These are phyloP conservation scores for Oreohelix idahoensis DNA, from an alignment of 1,140 invertebrate genomes.

Conservation along the genomic window DNA sequence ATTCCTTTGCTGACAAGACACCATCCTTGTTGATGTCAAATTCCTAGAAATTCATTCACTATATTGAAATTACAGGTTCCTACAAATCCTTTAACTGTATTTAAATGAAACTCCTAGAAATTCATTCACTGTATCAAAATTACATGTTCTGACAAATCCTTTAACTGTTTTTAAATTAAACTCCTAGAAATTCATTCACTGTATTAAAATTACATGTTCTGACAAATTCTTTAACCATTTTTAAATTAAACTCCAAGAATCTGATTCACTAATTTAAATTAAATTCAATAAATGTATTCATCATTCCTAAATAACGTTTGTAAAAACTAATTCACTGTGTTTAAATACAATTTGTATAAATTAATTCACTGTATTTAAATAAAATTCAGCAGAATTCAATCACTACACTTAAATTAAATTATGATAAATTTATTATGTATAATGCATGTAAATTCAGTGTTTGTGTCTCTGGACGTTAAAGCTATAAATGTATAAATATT, in stretches of 20 bases:
- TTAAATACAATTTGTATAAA: too few species aligned
- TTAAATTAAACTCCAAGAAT: slow-evolving; percentile 90
- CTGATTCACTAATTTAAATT: background rate
- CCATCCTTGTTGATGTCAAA: slow-evolving; percentile 97
- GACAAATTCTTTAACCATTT: slow-evolving; percentile 82
- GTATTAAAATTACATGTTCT: background rate
- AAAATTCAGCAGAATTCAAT: too few species aligned
- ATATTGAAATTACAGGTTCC: background rate
- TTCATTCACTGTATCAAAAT: background rate
- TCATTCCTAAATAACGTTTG: slow-evolving; percentile 93
- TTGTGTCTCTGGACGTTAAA: too few species aligned
- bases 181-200: slow-evolving; percentile 77
- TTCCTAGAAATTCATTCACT: slow-evolving; percentile 77
- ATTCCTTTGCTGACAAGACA: slow-evolving; percentile 98
- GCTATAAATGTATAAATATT: too few species aligned
- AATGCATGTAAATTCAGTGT: too few species aligned
- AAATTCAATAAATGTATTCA: slow-evolving; percentile 74
- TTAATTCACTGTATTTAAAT: too few species aligned
- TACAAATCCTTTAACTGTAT: slow-evolving; percentile 82
- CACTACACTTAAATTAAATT: too few species aligned
- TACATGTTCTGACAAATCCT: background rate
- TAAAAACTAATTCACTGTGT: too few species aligned
- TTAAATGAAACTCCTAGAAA: slow-evolving; percentile 90
- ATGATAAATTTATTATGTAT: too few species aligned
- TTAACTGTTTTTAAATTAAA: slow-evolving; percentile 95